Conservation (phyloP, 2,888 invertebrate genomes). For the Heteropelma amictum region DNA sequence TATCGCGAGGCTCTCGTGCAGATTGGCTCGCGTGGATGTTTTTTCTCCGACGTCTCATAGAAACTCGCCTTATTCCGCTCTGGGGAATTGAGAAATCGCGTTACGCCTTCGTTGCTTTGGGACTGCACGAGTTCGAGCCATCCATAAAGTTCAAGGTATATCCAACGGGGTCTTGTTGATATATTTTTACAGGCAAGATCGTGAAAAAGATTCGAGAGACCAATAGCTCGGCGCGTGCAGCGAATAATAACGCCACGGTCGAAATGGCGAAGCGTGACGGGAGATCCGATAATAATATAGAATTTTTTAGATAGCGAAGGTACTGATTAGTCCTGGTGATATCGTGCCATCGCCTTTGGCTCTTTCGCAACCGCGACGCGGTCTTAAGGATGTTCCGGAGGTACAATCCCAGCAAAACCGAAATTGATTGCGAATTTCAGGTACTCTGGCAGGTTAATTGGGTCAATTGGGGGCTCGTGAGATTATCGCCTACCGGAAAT, state of each 20-base stretch:
- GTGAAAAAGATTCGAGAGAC: neutral
- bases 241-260: conserved; percentile 24
- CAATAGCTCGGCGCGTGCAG: neutral
- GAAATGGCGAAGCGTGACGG: conserved; percentile 37
- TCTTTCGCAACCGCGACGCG: conserved; percentile 1
- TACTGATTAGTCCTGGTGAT: conserved; percentile 15
- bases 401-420: neutral
- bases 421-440: neutral
- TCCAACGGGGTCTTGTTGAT: neutral
- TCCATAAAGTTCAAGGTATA: conserved; percentile 6
- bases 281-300: conserved; percentile 45
- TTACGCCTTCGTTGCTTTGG: conserved; percentile 18
- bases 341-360: conserved; percentile 27
- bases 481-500: too few species aligned
- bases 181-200: conserved; percentile 20
- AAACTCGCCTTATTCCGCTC: conserved; percentile 38
- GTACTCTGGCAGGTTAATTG: too few species aligned
- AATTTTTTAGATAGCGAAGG: conserved; percentile 12
- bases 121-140: conserved; percentile 4
- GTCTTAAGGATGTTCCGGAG: too few species aligned
- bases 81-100: conserved; percentile 45
- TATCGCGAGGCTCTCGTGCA: conserved; percentile 10
- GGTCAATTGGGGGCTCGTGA: too few species aligned
- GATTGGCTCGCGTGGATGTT: conserved; percentile 22
- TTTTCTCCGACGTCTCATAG: neutral